Base-by-base conservation (phyloP, 2,888 invertebrate genomes). In the Megastigmus dorsalis region DNA sequence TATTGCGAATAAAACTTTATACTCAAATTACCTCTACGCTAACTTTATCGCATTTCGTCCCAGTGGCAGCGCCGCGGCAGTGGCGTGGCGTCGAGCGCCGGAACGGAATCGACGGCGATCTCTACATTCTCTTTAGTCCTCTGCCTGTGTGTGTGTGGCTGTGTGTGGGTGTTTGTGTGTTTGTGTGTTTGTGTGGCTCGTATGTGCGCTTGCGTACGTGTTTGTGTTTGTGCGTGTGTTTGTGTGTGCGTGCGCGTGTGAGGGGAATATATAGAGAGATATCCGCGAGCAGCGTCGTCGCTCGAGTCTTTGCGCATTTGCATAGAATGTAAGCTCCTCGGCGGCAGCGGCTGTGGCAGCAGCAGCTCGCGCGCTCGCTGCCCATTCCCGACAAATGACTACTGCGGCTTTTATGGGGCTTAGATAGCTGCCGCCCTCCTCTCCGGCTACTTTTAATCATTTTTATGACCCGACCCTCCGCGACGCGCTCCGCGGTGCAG, bases 1-100 rank as follows among this genome's bases (percentile, higher is more conserved):
- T 87, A 87, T 87, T 86, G 85, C 87, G 86, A 87, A 87, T 87
- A 87, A 87, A 87, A 87, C 86, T 87, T 87, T 87, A 87, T 85
- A 86, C 84, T 83, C 82, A 86, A 87, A 87, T 87, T 87, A 86
- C 86, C 85, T 85, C 83, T 82, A 82, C 84, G 83, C 85, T 82
- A 87, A 87, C 87, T 87, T 87, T 86, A 87, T 86, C 86, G 84
- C 84, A 84, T 85, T 85, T 86, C 83, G 81, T 78, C 74, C 26
- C 30, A 26, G n/a, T n/a, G 30, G 20, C 9, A 18, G 15, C 23
- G n/a, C 1, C 30, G 38, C 33, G 33, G 18, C 18, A n/a, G 9
- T 10, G 3, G 33, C 33, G 63, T n/a, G 6, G 43, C n/a, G n/a
- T 33, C 52, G 52, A 13, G 41, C 20, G 26, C 63, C 50, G 65